Evolutionary conservation across 2,888 invertebrate genomes (phyloP), one percentile per base, ranked within the genome.

Genomic region (Amphipyra berbera): DNA sequence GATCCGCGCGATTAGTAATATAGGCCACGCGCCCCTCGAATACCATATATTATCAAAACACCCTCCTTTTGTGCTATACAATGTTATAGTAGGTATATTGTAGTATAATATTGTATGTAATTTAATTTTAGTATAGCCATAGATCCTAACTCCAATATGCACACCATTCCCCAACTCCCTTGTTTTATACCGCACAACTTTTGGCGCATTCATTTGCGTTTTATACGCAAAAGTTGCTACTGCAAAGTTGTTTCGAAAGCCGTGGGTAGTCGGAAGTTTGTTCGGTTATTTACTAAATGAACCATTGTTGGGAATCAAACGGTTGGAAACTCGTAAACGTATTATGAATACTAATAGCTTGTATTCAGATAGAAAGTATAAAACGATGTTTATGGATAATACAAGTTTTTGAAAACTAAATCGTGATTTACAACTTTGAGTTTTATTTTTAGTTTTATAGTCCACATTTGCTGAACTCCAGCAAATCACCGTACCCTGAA

Each of bases 251-350:
- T 75, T 74, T 58, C 37, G 6, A 55, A 45, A 61, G 37, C 57
- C 50, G 59, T 40, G 30, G 52, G 48, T 45, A 56, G 45, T 41
- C 14, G 41, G 64, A 64, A 75, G 49, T 73, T 69, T 45, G 59
- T 57, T 59, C 15, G 30, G 41, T 56, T 58, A 61, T 64, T 61
- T 45, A 57, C 42, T 60, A 71, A 75, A 75, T 60, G 60, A 66
- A 38, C 52, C 15, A 71, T 76, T 73, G 66, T 78, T 70, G 41
- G 70, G 6, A 74, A 56, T 71, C 72, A 75, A 75, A 59, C 37
- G 57, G 52, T 47, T 49, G 55, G 57, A 70, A 78, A 40, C 58
- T 61, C 37, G 21, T 53, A 54, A 59, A 53, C 50, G 61, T 47
- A 47, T 44, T 60, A 52, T 60, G 52, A 65, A 70, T 69, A 40